phyloP scores from a whole-genome alignment of 1,140 invertebrate species.

The Drosophila athabasca region DNA sequence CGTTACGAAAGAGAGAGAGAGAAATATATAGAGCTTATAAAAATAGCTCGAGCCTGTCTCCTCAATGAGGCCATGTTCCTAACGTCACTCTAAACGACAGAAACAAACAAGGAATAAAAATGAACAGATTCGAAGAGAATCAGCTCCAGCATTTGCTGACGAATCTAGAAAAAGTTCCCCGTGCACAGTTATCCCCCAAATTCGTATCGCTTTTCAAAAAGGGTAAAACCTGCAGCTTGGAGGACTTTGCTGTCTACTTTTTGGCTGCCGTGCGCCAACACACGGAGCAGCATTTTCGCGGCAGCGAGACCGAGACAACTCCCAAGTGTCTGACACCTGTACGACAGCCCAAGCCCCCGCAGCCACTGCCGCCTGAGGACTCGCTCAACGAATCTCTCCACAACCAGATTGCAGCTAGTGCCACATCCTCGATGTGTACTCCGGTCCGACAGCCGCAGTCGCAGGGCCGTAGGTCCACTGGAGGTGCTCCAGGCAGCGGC shows the following conservation, averaged over 20 bases:
- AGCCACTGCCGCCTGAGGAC: not conserved
- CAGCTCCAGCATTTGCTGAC: slow-evolving; percentile 47
- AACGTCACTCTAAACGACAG: not conserved
- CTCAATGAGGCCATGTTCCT: slow-evolving; percentile 24
- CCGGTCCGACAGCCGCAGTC: slow-evolving; percentile 16
- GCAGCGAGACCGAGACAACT: slow-evolving; percentile 46
- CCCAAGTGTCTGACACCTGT: slow-evolving; percentile 58
- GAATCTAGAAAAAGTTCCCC: slow-evolving; percentile 44
- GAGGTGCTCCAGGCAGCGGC: not conserved
- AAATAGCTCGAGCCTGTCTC: slow-evolving; percentile 42
- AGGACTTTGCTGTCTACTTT: slow-evolving; percentile 76
- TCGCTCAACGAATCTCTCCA: slow-evolving; percentile 35
- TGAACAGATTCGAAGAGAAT: slow-evolving; percentile 39
- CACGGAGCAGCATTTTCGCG: slow-evolving; percentile 62
- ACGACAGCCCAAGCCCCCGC: slow-evolving; percentile 15
- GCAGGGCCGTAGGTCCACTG: slow-evolving; percentile 39
- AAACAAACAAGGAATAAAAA: slow-evolving; percentile 14
- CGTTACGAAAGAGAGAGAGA: slow-evolving; percentile 9
- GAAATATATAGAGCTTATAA: slow-evolving; percentile 1
- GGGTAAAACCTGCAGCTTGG: slow-evolving; percentile 45
- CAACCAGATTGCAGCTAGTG: slow-evolving; percentile 27
- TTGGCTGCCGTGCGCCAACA: slow-evolving; percentile 67
- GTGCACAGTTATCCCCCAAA: slow-evolving; percentile 32
- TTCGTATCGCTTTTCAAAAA: slow-evolving; percentile 41
- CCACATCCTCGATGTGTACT: slow-evolving; percentile 21